phyloP scores from a whole-genome alignment of 2,888 invertebrate genomes.

The Synanthedon tipuliformis region DNA sequence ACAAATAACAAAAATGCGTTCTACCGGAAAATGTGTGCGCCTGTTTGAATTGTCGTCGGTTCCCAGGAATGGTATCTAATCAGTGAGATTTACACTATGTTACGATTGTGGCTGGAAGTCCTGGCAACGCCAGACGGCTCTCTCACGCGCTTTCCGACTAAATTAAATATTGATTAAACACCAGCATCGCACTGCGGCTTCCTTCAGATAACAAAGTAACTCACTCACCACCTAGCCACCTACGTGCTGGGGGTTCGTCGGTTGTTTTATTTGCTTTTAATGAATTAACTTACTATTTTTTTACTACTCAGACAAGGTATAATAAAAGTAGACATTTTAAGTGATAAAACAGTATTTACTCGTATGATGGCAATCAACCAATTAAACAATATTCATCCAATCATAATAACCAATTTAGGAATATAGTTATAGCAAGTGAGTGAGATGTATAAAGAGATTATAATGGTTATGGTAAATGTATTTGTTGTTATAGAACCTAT shows the following conservation, averaged over 20 bases:
- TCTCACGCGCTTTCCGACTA: slow-evolving; percentile 39
- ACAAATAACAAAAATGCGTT: slow-evolving; percentile 16
- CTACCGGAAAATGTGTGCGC: slow-evolving; percentile 32
- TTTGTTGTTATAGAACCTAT: too few relatives aligned
- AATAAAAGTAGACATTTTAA: too few relatives aligned
- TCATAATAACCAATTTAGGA: too few relatives aligned
- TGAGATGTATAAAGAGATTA: too few relatives aligned
- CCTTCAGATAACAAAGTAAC: slow-evolving; percentile 39
- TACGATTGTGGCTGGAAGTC: slow-evolving; percentile 43
- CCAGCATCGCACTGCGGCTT: slow-evolving; percentile 36
- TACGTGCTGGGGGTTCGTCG: slow-evolving; percentile 6
- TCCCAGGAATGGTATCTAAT: slow-evolving; percentile 65
- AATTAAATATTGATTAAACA: slow-evolving; percentile 61
- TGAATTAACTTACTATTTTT: too few relatives aligned
- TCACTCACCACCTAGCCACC: slow-evolving; percentile 34
- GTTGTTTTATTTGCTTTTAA: neutral
- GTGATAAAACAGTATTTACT: too few relatives aligned
- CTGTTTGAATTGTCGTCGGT: slow-evolving; percentile 49
- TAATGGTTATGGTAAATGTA: too few relatives aligned
- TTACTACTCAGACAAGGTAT: too few relatives aligned
- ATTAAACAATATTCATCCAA: too few relatives aligned
- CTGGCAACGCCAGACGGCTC: slow-evolving; percentile 23
- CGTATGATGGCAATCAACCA: too few relatives aligned
- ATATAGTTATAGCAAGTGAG: too few relatives aligned
- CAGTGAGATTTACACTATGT: slow-evolving; percentile 51